Evolutionary conservation across 2,797 vertebrate species (phyloP), one percentile per base, ranked within the genome.

Genomic region (Cheirogaleus major): DNA sequence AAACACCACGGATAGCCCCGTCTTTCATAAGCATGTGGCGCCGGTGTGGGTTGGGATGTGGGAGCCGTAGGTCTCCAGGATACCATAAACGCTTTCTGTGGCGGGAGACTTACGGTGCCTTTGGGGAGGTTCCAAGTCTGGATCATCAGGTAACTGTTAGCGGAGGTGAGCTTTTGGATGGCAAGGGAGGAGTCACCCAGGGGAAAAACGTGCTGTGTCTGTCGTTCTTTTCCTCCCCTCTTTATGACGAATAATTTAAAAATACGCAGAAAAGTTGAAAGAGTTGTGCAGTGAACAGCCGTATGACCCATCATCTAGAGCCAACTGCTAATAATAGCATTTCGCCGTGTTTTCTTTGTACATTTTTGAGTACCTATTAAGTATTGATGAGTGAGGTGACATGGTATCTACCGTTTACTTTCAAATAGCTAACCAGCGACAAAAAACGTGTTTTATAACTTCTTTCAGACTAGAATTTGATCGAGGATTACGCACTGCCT

Each of bases 11-110:
- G 63, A 84, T 55, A 72, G 63, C 43, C 61, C 20, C 82, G 25
- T 78, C 78, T 87, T 95, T 93, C 41, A 73, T 81, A 97, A 93
- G 80, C 75, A 75, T 79, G 38, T 70, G 65, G 30, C 73, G 48
- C 30, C 92, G 87, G 65, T 67, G 41, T 93, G 52, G 95, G 52
- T 95, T 57, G 89, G 57, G 81, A 84, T 82, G 80, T 84, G 93
- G 55, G 86, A 95, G 17, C 82, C 73, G 2, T 52, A 73, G 55
- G 93, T 96, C 52, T 92, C 92, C 43, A 97, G 90, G 96, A 90
- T 86, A 95, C 96, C 14, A 11, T 85, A 90, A 97, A 92, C 91
- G 70, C 95, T 94, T 92, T 96, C n/a, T 91, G 72, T 96, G 81
- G 65, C 73, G 32, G 90, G 95, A 95, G 94, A 95, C 85, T 89